Evolutionary conservation across 2,888 invertebrate genomes (phyloP), one percentile per base, ranked within the genome.

Genomic region (Calliphora vomitoria): DNA sequence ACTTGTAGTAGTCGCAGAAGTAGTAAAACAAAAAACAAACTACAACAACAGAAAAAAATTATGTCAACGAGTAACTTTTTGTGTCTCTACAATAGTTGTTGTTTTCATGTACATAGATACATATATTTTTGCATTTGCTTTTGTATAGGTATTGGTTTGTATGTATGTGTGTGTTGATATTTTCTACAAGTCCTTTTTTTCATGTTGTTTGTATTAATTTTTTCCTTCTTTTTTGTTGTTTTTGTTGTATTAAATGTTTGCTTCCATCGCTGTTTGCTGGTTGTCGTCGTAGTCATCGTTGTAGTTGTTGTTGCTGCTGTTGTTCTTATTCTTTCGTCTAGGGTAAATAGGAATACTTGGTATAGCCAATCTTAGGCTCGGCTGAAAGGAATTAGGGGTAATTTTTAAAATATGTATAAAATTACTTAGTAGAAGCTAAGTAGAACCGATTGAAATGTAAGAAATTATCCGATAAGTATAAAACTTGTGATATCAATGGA

Each of bases 11-110:
- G 62, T n/a, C 60, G 53, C 11, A 66, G n/a, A n/a, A n/a, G 41
- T 60, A 58, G 79, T 58, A 25, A 71, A 83, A 80, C 53, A 75
- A 87, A n/a, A 82, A 83, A 76, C 35, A 64, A 71, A 62, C 18
- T 53, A 62, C 62, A 76, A 83, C 53, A 83, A 55, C 53, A 76
- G 38, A 66, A 78, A 72, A 90, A 92, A 92, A 93, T 92, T 93
- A 92, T 92, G 92, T 92, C 92, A 92, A 92, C 92, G 93, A 92
- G 92, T 90, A 82, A 79, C 79, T 66, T 81, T 88, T 78, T 72
- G 50, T 80, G 66, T 50, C 50, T 66, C 62, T 71, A 68, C 35
- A 85, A 90, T 88, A 90, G 91, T 89, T 91, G 91, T 89, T 92
- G 90, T 88, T 89, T 88, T 88, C 8, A n/a, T 87, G 31, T 71